Conservation (phyloP, 2,113 vertebrate species). For the Petrocephalus microphthalmus region DNA sequence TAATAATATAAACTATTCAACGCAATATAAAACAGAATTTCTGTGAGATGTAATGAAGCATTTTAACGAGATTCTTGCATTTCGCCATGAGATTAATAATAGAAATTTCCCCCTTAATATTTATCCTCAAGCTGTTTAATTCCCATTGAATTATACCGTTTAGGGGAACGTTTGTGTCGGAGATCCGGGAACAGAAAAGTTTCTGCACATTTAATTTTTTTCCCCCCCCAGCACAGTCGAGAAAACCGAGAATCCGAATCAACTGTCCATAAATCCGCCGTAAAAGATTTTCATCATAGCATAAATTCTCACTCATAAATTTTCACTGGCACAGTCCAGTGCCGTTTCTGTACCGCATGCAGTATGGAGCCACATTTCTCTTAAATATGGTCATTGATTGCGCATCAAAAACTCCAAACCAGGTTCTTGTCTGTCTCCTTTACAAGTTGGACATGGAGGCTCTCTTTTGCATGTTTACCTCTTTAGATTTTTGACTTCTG, state of each 20-base stretch:
- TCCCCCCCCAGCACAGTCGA: not conserved
- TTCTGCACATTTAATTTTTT: not conserved
- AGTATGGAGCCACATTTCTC: not conserved
- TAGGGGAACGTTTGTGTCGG: not conserved
- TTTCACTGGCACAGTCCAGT: not conserved
- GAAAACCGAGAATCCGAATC: not conserved
- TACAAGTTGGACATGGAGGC: not conserved
- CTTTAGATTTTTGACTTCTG: not conserved
- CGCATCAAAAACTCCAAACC: not conserved
- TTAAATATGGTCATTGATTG: not conserved
- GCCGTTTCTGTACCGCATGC: not conserved
- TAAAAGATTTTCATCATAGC: not conserved
- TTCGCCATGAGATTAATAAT: constrained; percentile 13
- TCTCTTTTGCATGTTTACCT: not conserved
- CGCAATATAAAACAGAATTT: not conserved
- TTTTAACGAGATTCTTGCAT: not conserved
- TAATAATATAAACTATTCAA: not conserved
- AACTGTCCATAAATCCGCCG: not conserved
- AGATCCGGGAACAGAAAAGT: not conserved
- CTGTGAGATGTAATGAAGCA: not conserved
- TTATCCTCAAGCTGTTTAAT: constrained; percentile 6
- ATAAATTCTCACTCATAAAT: not conserved
- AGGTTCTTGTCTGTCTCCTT: not conserved
- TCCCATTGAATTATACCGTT: constrained; percentile 9
- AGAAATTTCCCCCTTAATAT: not conserved